Base-by-base conservation (phyloP, 2,888 invertebrate species). In the Achlya flavicornis region DNA sequence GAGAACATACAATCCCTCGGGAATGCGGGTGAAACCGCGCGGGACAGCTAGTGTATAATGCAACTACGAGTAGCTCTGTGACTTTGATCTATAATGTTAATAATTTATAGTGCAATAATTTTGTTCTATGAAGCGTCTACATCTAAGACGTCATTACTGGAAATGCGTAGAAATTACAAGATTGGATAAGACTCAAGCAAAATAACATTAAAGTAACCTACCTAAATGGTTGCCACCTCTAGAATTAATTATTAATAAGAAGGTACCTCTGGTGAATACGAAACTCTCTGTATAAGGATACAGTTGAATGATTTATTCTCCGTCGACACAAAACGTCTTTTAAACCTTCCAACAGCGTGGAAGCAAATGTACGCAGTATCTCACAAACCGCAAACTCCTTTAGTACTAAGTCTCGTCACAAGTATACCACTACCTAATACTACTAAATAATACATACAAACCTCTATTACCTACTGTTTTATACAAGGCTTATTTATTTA, bases 341-440 rank as follows among this genome's bases (percentile, higher is more conserved):
- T 53, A 53, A 53, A 8, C 53, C n/a, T 19, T 16, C 16, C 6
- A 48, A 48, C 16, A 16, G 16, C 16, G 48, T 48, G 48, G 48
- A 53, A 53, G 53, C 19, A 53, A 19, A 19, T 53, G 19, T 14
- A 53, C 8, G 53, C 7, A 53, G 53, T 53, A 53, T 53, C 53
- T 53, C 19, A 53, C 53, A 53, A 53, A 19, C 53, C 53, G 19
- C 53, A 53, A 53, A 53, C 53, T 53, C 16, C 35, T 59, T n/a
- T 61, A 26, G 60, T 41, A 43, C 60, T 61, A 19, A 19, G 53
- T 53, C 53, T 53, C 19, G 53, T 53, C 19, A 53, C 53, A 53
- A n/a, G 10, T 19, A 19, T 4, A 53, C n/a, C 48, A 10, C 53
- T 53, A 53, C 53, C 19, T 19, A 53, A 10, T 26, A 10, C 53